Conservation (phyloP, 2,888 invertebrate species). For the Folsomia manolachei region DNA sequence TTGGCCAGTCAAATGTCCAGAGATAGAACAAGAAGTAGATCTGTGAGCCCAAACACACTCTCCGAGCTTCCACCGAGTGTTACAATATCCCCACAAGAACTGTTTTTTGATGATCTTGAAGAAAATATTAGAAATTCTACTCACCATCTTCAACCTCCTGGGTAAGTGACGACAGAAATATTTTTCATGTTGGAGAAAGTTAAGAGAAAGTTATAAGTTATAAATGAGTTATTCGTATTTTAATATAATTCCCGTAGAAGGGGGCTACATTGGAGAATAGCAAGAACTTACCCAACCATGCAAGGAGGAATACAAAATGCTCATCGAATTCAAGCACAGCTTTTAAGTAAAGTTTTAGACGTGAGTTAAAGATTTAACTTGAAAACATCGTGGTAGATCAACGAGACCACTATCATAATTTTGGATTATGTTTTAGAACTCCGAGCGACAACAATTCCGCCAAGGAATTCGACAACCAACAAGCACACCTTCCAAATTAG, state of each 20-base stretch:
- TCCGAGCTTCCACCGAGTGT: conserved; percentile 49
- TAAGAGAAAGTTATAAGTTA: too few relatives aligned
- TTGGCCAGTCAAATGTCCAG: conserved; percentile 50
- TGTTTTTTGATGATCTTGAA: conserved; percentile 51
- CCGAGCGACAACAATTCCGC: conserved; percentile 71
- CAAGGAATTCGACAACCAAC: conserved; percentile 50
- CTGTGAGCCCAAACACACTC: conserved; percentile 47
- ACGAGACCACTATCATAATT: neutral
- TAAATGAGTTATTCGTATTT: conserved; percentile 1
- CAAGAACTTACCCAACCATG: conserved; percentile 42
- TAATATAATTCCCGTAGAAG: too few relatives aligned
- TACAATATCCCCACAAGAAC: conserved; percentile 50
- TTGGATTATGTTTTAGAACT: neutral
- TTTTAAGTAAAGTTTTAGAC: conserved; percentile 82
- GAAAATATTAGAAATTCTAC: conserved; percentile 50
- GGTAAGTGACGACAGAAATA: conserved; percentile 27
- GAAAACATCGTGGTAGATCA: neutral
- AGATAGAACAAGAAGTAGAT: conserved; percentile 50
- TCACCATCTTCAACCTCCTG: conserved; percentile 50
- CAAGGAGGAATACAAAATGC: conserved; percentile 40
- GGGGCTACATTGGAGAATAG: conserved; percentile 50
- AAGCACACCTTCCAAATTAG: conserved; percentile 48
- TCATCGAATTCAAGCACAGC: conserved; percentile 68
- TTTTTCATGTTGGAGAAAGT: too few relatives aligned
- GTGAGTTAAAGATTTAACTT: neutral